phyloP scores from a whole-genome alignment of 1,140 invertebrate genomes.

The Drosophila kurseongensis region DNA sequence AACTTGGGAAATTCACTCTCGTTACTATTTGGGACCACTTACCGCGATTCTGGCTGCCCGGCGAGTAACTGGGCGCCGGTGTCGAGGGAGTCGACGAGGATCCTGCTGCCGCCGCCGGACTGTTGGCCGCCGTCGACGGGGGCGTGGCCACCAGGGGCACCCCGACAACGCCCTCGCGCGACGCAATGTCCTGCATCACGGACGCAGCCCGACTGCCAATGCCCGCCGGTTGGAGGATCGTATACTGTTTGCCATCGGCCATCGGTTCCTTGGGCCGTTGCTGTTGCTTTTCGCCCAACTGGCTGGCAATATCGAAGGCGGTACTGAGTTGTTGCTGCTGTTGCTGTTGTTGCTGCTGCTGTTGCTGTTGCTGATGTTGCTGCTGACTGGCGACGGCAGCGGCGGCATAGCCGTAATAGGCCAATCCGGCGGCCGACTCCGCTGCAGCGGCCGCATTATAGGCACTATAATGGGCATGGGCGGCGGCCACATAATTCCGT shows the following conservation, averaged over 20 bases:
- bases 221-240: slow-evolving; percentile 92
- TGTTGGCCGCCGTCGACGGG: slow-evolving; percentile 57
- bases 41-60: slow-evolving; percentile 91
- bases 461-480: slow-evolving; percentile 65
- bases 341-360: slow-evolving; percentile 11
- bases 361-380: slow-evolving; percentile 40
- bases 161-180: slow-evolving; percentile 88
- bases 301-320: slow-evolving; percentile 58
- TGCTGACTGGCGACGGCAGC: slow-evolving; percentile 61
- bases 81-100: slow-evolving; percentile 49
- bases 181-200: slow-evolving; percentile 90
- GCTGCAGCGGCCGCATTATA: slow-evolving; percentile 59
- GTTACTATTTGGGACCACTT: slow-evolving; percentile 81
- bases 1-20: slow-evolving; percentile 23
- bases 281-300: slow-evolving; percentile 43
- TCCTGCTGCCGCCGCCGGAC: slow-evolving; percentile 25
- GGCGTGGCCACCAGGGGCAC: slow-evolving; percentile 87
- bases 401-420: slow-evolving; percentile 70
- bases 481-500: slow-evolving; percentile 80
- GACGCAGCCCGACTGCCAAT: slow-evolving; percentile 90
- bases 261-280: slow-evolving; percentile 10
- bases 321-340: slow-evolving; percentile 8
- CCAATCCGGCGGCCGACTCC: slow-evolving; percentile 51
- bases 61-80: slow-evolving; percentile 87
- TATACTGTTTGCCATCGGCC: slow-evolving; percentile 89